Percentiles rank a stretch among this genome's conserved stretches.
These are phyloP conservation scores for Phaethornis superciliosus DNA, from an alignment of 2,113 vertebrate species.

Conservation along the genomic window DNA sequence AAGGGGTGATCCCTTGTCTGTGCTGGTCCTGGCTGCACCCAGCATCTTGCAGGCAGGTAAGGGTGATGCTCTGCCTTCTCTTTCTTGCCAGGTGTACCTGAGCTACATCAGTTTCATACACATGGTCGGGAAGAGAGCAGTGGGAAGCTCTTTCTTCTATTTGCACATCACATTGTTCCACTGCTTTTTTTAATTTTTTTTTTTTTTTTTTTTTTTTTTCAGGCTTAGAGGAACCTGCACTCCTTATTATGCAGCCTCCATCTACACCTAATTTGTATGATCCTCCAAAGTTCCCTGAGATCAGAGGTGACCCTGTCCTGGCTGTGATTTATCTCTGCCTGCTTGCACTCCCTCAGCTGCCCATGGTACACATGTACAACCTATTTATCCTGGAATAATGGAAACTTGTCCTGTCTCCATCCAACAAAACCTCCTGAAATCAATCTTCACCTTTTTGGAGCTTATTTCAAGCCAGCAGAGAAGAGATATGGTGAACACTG, in stretches of 20 bases:
- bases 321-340: not conserved
- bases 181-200: not conserved
- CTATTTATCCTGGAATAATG: not conserved
- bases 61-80: not conserved
- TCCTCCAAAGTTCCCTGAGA: not conserved
- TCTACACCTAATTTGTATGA: not conserved
- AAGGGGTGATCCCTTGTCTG: not conserved
- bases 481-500: not conserved
- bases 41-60: not conserved
- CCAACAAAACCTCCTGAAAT: not conserved
- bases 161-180: not conserved
- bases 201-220: not conserved
- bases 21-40: not conserved
- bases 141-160: not conserved
- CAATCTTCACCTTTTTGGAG: not conserved
- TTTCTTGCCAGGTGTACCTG: not conserved
- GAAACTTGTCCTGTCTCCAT: not conserved
- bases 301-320: not conserved
- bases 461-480: not conserved
- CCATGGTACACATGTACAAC: not conserved
- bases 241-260: not conserved
- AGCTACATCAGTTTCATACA: not conserved
- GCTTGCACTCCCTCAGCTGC: not conserved
- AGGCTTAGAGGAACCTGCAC: not conserved
- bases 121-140: rapidly evolving